Conservation (phyloP, 1,140 invertebrate genomes). For the Bactericera cockerelli region DNA sequence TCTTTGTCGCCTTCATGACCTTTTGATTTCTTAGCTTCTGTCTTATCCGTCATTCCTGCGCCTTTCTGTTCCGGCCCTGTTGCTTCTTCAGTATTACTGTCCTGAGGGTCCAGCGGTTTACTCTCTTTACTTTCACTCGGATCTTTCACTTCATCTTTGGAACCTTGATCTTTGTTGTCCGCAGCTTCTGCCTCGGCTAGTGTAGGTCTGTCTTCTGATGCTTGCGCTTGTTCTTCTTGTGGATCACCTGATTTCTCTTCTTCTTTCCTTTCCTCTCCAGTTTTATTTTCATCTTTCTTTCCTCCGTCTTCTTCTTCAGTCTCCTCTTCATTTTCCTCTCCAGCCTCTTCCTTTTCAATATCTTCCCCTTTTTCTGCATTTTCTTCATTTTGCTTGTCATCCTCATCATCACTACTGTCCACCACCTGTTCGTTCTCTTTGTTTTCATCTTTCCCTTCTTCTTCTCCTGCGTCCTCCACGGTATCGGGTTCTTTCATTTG, state of each 20-base stretch:
- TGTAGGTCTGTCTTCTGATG: constrained; percentile 39
- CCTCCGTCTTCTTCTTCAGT: constrained; percentile 30
- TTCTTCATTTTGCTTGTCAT: constrained; percentile 20
- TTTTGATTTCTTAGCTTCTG: constrained; percentile 36
- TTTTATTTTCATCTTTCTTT: constrained; percentile 27
- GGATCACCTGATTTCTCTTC: constrained; percentile 31
- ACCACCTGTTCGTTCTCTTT: constrained; percentile 21
- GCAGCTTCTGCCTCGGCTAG: constrained; percentile 27
- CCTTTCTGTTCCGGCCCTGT: constrained; percentile 35
- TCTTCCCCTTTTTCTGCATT: constrained; percentile 25
- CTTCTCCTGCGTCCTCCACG: constrained; percentile 19
- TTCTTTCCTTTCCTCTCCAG: constrained; percentile 26
- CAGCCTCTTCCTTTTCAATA: constrained; percentile 22
- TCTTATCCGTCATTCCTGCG: constrained; percentile 33
- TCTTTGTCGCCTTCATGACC: constrained; percentile 37
- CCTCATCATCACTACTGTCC: constrained; percentile 24
- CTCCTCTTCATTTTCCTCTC: constrained; percentile 27
- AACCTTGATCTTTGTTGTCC: constrained; percentile 22
- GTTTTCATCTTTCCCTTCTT: constrained; percentile 22
- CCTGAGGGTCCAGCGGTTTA: background rate
- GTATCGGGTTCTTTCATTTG: constrained; percentile 39
- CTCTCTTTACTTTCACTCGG: constrained; percentile 13
- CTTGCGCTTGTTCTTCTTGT: constrained; percentile 34
- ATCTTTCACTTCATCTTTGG: constrained; percentile 25
- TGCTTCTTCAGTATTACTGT: constrained; percentile 15